These are phyloP conservation scores for Promerops cafer DNA, from an alignment of 2,113 vertebrate genomes.

Conservation along the genomic window DNA sequence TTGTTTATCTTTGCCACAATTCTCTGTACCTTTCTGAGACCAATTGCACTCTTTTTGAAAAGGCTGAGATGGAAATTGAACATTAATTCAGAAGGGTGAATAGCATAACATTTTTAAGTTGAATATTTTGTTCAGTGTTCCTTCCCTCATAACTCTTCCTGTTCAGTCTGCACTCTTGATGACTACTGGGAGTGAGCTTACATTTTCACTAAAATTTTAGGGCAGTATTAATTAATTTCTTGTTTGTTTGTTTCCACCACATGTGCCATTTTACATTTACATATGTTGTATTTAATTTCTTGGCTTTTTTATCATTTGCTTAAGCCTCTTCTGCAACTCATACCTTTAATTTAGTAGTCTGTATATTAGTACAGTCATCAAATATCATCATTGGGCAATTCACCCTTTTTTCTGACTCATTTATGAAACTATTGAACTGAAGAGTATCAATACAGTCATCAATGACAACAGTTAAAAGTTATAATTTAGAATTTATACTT, in stretches of 20 bases:
- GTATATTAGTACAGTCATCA: background rate
- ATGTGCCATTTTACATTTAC: background rate
- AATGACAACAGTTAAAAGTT: background rate
- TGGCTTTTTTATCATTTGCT: background rate
- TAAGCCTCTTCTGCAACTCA: background rate
- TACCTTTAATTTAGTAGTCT: background rate
- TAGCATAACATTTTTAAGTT: background rate
- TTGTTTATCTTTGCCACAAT: background rate
- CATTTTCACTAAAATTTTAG: background rate
- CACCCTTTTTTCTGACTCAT: background rate
- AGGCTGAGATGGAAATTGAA: background rate
- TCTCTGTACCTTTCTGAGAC: background rate
- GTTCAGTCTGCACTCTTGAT: background rate
- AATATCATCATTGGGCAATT: background rate
- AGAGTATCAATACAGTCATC: background rate
- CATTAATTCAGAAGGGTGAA: background rate
- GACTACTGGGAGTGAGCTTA: background rate
- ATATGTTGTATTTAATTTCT: background rate
- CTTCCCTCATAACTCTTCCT: background rate
- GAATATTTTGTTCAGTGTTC: background rate
- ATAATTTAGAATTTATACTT: background rate
- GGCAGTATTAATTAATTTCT: background rate
- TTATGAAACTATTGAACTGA: background rate
- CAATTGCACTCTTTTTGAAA: background rate
- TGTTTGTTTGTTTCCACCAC: background rate